Evolutionary conservation across 2,113 vertebrate species (phyloP), one percentile per base, ranked within the genome.

Genomic region (Indicator maculatus): DNA sequence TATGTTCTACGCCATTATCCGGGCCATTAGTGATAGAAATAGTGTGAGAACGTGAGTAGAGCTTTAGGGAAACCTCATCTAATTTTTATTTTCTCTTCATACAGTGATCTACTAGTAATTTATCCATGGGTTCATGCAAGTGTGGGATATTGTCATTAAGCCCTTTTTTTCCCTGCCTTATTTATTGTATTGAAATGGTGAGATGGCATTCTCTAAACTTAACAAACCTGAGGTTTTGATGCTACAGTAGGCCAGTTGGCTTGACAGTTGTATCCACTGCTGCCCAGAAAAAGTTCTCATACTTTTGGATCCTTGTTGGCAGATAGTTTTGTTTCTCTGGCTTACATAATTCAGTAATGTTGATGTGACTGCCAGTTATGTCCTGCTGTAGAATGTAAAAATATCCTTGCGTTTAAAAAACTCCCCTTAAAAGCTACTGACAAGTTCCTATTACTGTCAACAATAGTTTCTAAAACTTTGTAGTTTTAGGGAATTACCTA

Each of bases 11-110:
- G 82, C n/a, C 12, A 17, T 95, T 93, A 89, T 89, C 47, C 89
- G 76, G 71, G 78, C 82, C 89, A 69, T 87, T 93, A 90, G 72
- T 81, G 30, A 55, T 82, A 53, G 39, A 85, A 95, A 95, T 71
- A 84, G 31, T 50, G 58, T 11, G 31, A 76, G 66, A 85, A 2
- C 72, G 39, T n/a, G 33, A 87, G 28, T 3, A 5, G 39, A 84
- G 39, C 53, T 75, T 83, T 86, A 47, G 53, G 70, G 70, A 93
- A 91, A 78, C 41, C 26, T 23, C 33, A 28, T 19, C 20, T 53
- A 28, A 58, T 69, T 87, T 33, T 55, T 81, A 23, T 70, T 20
- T 80, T 70, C 61, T 81, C 0, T 52, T 90, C 52, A 64, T 75
- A 8, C 3, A 86, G 21, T 12, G 4, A 41, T 58, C 36, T 78